Conservation (phyloP, 2,888 invertebrate species). For the Dendrolimus pini region DNA sequence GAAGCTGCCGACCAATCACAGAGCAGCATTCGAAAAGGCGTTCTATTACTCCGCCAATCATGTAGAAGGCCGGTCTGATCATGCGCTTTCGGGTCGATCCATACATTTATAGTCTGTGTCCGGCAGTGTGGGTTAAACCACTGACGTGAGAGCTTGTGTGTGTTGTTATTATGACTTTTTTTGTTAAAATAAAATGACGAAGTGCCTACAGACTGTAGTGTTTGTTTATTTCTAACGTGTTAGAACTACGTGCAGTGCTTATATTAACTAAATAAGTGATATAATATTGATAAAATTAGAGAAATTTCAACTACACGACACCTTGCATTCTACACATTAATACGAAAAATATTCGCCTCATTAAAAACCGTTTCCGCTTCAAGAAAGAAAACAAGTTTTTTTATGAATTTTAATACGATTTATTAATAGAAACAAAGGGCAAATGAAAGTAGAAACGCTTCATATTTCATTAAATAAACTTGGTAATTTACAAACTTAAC, state of each 20-base stretch:
- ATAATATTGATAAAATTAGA: too few species aligned
- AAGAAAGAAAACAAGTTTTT: not conserved
- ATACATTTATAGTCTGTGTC: constrained; percentile 68
- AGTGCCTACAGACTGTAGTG: constrained; percentile 50
- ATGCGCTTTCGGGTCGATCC: constrained; percentile 70
- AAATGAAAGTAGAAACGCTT: too few species aligned
- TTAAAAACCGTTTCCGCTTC: not conserved
- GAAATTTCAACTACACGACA: not conserved
- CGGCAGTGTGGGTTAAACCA: constrained; percentile 72
- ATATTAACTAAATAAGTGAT: not conserved
- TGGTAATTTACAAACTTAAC: too few species aligned
- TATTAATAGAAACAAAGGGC: not conserved
- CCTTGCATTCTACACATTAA: not conserved
- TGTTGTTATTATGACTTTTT: constrained; percentile 31
- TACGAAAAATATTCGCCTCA: too few species aligned
- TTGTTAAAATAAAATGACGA: constrained; percentile 48
- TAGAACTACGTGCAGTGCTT: constrained; percentile 11
- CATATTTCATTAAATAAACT: too few species aligned
- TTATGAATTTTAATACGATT: not conserved
- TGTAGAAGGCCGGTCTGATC: constrained; percentile 41
- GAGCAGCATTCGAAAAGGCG: constrained; percentile 49
- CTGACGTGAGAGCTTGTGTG: constrained; percentile 49
- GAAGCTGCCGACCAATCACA: constrained; percentile 45
- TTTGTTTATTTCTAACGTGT: constrained; percentile 16
- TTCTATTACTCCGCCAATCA: constrained; percentile 49